phyloP scores from a whole-genome alignment of 2,113 vertebrate genomes.

The Hyla sarda region DNA sequence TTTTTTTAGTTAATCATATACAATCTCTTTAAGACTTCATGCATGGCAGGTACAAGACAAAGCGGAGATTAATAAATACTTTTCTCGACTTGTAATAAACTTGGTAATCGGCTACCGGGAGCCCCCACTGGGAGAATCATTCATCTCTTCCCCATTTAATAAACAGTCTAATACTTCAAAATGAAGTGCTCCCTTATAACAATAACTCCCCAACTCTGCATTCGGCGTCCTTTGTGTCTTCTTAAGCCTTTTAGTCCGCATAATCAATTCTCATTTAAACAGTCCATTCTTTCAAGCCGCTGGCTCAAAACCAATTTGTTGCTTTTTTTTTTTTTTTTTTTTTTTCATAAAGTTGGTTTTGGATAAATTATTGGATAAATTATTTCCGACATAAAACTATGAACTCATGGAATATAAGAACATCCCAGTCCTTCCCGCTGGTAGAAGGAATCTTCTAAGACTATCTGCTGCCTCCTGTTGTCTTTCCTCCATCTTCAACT shows the following conservation, averaged over 20 bases:
- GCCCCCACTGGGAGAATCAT: neutral
- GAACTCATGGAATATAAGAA: neutral
- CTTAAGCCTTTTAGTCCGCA: slow-evolving; percentile 15
- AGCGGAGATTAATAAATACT: neutral
- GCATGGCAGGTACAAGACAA: neutral
- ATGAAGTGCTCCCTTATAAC: neutral
- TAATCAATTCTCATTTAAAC: slow-evolving; percentile 36
- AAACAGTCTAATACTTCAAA: slow-evolving; percentile 7
- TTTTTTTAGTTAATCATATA: no score
- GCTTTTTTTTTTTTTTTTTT: neutral
- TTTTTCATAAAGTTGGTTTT: neutral
- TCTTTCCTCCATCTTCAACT: neutral
- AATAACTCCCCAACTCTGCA: neutral
- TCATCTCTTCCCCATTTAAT: slow-evolving; percentile 12
- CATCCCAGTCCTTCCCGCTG: neutral
- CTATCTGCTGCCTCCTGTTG: neutral
- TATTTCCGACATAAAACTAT: neutral
- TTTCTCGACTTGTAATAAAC: neutral
- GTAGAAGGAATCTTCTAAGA: neutral
- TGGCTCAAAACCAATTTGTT: slow-evolving; percentile 11
- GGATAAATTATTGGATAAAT: slow-evolving; percentile 14
- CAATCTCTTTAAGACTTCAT: neutral
- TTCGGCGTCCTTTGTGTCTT: neutral
- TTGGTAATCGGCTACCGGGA: neutral
- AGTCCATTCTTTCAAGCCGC: neutral